Evolutionary conservation across 2,797 vertebrate species (phyloP).

Genomic region (Loriculus beryllinus): DNA sequence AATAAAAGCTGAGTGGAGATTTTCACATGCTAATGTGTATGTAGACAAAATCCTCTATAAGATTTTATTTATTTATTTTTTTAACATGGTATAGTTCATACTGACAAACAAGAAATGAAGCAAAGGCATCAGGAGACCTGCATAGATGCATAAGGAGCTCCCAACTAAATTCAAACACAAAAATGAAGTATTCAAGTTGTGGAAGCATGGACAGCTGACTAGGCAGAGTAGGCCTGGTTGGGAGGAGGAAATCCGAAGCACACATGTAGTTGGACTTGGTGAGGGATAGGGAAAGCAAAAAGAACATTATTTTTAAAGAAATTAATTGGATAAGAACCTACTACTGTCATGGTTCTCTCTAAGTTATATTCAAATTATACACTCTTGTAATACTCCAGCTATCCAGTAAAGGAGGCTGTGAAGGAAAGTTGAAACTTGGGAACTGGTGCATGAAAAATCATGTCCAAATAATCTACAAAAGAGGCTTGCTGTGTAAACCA

Average conservation of each 20-base stretch:
- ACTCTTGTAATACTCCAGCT: neutral
- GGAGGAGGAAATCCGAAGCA: neutral
- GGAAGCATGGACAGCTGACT: neutral
- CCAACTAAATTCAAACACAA: neutral
- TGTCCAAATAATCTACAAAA: neutral
- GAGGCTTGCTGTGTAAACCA: neutral
- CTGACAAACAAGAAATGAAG: neutral
- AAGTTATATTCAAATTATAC: neutral
- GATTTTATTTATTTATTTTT: neutral
- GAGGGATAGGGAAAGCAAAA: neutral
- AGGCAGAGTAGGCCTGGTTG: neutral
- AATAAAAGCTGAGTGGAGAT: neutral
- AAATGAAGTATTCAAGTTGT: neutral
- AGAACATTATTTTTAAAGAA: neutral
- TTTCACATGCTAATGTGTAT: neutral
- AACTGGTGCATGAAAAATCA: neutral
- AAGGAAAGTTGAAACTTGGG: neutral
- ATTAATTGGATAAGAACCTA: neutral
- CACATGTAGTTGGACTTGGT: neutral
- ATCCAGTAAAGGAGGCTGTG: neutral
- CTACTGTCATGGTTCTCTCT: neutral
- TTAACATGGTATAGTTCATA: neutral
- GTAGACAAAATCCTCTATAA: neutral
- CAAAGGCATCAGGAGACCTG: neutral
- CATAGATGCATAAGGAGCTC: neutral